Evolutionary conservation across 2,797 vertebrate genomes (phyloP).

Genomic region (Protonibea diacanthus): DNA sequence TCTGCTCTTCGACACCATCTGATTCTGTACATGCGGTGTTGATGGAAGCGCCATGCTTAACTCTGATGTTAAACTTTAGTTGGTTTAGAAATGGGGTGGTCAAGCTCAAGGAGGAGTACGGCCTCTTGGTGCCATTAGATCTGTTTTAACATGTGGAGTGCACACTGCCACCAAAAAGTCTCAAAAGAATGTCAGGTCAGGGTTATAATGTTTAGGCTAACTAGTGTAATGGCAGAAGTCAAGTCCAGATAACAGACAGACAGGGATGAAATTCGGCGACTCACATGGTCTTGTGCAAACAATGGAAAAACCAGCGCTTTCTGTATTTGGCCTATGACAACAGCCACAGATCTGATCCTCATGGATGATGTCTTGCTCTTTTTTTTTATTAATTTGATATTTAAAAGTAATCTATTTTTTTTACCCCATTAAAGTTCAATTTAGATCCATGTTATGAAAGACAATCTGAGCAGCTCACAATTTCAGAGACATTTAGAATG

Average conservation of each 20-base stretch:
- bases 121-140: neutral
- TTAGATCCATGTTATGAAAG: neutral
- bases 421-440: slow-evolving; percentile 3
- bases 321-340: neutral
- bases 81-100: neutral
- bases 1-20: neutral
- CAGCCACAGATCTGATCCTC: neutral
- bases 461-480: neutral
- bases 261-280: neutral
- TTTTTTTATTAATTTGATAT: neutral
- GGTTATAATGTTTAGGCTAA: neutral
- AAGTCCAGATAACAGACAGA: neutral
- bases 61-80: neutral
- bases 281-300: slow-evolving; percentile 12
- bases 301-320: slow-evolving; percentile 4
- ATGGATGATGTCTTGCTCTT: neutral
- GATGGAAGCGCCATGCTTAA: neutral
- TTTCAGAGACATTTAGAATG: slow-evolving; percentile 18
- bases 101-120: neutral
- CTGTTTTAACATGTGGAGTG: no score
- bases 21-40: neutral
- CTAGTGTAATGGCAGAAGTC: neutral
- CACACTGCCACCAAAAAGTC: neutral
- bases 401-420: neutral
- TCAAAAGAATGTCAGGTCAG: neutral